Conservation (phyloP, 2,797 vertebrate species). For the Macrochelys suwanniensis region DNA sequence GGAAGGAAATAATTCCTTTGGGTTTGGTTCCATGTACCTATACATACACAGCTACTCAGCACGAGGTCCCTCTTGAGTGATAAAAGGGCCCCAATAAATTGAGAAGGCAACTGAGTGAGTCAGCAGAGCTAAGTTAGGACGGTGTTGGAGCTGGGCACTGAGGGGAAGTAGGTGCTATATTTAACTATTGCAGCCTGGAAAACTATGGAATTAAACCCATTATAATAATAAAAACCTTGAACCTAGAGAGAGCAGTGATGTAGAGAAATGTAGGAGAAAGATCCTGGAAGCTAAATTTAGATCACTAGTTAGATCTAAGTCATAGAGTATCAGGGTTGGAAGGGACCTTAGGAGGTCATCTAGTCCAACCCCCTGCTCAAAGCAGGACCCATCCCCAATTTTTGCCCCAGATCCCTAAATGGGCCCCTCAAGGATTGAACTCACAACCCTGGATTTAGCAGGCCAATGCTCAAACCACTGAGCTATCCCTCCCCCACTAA, state of each 20-base stretch:
- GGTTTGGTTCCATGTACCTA: background rate
- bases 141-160: background rate
- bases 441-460: no score
- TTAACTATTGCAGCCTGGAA: background rate
- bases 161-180: background rate
- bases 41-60: accelerated
- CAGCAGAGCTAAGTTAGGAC: background rate
- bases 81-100: background rate
- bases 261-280: background rate
- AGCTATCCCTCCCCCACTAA: no score
- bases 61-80: accelerated
- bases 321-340: no score
- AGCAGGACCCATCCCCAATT: no score
- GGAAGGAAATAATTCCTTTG: background rate
- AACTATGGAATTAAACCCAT: background rate
- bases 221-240: background rate
- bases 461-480: no score
- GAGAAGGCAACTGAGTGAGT: background rate
- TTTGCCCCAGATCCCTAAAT: no score
- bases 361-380: no score
- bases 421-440: no score
- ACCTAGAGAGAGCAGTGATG: background rate
- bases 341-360: no score
- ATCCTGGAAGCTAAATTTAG: background rate
- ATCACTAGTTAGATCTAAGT: no score